Evolutionary conservation across 2,888 invertebrate species (phyloP).

Genomic region (Macropis europaea): DNA sequence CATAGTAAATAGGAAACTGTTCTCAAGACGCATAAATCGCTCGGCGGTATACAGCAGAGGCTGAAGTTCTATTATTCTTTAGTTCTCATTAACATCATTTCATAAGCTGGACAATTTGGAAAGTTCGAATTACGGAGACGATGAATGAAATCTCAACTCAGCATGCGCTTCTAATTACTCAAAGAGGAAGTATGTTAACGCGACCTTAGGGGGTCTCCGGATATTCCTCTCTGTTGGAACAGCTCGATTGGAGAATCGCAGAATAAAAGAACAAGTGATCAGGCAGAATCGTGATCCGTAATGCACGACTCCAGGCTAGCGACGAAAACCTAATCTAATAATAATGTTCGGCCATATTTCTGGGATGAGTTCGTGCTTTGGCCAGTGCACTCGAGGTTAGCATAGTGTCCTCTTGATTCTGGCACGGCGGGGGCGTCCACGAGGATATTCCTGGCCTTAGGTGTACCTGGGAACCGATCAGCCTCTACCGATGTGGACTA

Average conservation of each 20-base stretch:
- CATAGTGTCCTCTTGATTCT: conserved; percentile 60
- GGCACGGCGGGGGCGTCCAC: conserved; percentile 57
- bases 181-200: too few species aligned
- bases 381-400: conserved; percentile 65
- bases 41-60: too few species aligned
- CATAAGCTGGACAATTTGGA: too few species aligned
- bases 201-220: too few species aligned
- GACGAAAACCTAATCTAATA: conserved; percentile 69
- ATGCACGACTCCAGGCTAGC: conserved; percentile 40
- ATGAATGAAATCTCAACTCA: too few species aligned
- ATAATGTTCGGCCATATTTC: conserved; percentile 70
- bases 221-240: too few species aligned
- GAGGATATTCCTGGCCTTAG: conserved; percentile 65
- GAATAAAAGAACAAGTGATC: conserved; percentile 1
- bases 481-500: conserved; percentile 38
- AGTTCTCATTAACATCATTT: too few species aligned
- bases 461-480: conserved; percentile 62
- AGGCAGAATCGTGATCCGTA: conserved; percentile 1
- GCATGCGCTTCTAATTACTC: too few species aligned
- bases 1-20: too few species aligned
- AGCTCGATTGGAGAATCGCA: neutral
- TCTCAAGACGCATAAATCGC: too few species aligned
- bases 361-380: conserved; percentile 63
- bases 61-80: too few species aligned
- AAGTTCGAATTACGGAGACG: too few species aligned